These are phyloP conservation scores for Esox niger DNA, from an alignment of 2,113 vertebrate genomes.

Conservation along the genomic window DNA sequence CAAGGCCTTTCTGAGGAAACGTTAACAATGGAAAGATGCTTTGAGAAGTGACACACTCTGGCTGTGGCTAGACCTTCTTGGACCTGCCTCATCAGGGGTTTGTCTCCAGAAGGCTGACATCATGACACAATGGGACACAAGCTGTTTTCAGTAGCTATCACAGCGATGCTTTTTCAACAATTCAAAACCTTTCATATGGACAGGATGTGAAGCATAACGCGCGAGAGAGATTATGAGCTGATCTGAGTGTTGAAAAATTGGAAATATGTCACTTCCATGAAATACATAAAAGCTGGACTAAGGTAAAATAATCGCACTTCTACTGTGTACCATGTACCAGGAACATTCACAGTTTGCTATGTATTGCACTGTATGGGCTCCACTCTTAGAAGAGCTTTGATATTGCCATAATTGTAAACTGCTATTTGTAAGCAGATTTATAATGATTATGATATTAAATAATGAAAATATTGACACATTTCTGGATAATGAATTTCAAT, in stretches of 20 bases:
- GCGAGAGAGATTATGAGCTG: neutral
- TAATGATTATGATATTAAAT: too few relatives aligned
- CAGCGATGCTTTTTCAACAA: slow-evolving; percentile 21
- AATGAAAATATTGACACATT: too few relatives aligned
- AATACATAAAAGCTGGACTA: neutral
- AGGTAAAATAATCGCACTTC: too few relatives aligned
- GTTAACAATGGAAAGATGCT: slow-evolving; percentile 70
- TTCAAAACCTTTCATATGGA: slow-evolving; percentile 15
- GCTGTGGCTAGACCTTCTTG: slow-evolving; percentile 62
- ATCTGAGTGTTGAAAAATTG: neutral
- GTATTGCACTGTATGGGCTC: too few relatives aligned
- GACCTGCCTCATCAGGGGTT: slow-evolving; percentile 56
- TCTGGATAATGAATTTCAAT: too few relatives aligned
- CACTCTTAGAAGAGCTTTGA: too few relatives aligned
- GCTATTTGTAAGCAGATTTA: too few relatives aligned
- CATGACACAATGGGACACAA: slow-evolving; percentile 41
- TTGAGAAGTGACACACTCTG: slow-evolving; percentile 63
- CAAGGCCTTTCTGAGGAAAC: slow-evolving; percentile 62
- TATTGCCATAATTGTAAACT: too few relatives aligned
- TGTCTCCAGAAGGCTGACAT: slow-evolving; percentile 64
- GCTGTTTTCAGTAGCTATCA: slow-evolving; percentile 39
- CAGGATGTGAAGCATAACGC: slow-evolving; percentile 2
- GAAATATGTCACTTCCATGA: neutral
- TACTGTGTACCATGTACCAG: too few relatives aligned
- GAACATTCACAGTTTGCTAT: too few relatives aligned